phyloP scores from a whole-genome alignment of 2,113 vertebrate genomes.

The Spizaetus ornatus region DNA sequence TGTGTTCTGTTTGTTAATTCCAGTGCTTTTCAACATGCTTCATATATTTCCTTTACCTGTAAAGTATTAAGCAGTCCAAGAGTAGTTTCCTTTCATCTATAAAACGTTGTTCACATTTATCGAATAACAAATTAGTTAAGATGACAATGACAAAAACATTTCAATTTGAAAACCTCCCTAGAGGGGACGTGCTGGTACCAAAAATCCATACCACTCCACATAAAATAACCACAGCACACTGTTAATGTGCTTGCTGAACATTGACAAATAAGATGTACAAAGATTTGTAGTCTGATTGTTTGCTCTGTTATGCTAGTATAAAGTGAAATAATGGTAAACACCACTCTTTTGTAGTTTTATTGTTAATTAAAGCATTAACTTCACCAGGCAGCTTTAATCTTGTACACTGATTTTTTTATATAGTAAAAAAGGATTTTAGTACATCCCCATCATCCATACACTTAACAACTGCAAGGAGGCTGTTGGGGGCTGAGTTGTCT shows the following conservation, averaged over 20 bases:
- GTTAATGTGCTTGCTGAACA: background rate
- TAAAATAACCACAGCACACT: background rate
- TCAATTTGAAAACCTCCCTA: background rate
- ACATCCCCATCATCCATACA: background rate
- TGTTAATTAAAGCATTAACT: background rate
- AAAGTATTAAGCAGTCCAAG: background rate
- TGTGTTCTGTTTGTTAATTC: background rate
- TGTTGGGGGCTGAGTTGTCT: background rate
- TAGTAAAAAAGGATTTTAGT: background rate
- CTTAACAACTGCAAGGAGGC: background rate
- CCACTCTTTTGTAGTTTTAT: background rate
- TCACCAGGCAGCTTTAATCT: background rate
- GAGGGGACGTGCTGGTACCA: background rate
- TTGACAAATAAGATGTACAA: rapidly evolving
- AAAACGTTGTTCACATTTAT: background rate
- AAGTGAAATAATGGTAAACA: background rate
- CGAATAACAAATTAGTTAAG: background rate
- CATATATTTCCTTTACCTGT: background rate
- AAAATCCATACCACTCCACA: background rate
- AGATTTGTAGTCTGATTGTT: background rate
- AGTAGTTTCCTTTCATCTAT: background rate
- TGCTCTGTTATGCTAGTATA: background rate
- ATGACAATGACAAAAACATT: background rate
- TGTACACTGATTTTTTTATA: background rate
- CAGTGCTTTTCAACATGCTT: background rate